Conservation (phyloP, 2,113 vertebrate species). For the Gymnobelideus leadbeateri region DNA sequence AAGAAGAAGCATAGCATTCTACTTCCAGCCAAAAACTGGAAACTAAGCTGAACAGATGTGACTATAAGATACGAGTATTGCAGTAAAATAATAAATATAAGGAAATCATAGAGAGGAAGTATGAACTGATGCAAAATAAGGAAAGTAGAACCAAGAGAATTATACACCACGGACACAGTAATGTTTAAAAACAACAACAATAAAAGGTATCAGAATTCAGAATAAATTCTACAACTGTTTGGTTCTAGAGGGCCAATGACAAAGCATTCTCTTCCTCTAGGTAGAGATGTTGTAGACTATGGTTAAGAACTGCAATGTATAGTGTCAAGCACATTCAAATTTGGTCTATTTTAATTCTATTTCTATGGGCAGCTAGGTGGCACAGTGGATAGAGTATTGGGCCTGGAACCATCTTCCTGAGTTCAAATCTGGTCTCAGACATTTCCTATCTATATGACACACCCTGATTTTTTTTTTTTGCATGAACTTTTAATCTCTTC, state of each 20-base stretch:
- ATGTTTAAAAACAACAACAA: neutral
- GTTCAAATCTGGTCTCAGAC: neutral
- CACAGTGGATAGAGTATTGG: neutral
- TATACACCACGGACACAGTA: neutral
- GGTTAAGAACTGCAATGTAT: neutral
- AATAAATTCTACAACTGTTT: neutral
- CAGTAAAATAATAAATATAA: neutral
- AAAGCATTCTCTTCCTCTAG: neutral
- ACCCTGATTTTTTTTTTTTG: neutral
- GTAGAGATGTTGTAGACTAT: neutral
- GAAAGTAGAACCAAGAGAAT: neutral
- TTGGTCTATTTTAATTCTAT: too few relatives aligned
- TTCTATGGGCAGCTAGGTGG: neutral
- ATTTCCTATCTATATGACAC: neutral
- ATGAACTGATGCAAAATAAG: neutral
- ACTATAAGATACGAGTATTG: neutral
- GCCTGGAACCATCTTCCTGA: neutral
- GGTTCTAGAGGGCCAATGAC: neutral
- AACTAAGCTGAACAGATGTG: neutral
- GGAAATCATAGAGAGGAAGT: neutral
- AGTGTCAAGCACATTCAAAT: neutral
- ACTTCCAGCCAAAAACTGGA: neutral
- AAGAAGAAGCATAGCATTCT: neutral
- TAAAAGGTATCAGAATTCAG: neutral
- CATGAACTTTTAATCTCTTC: slow-evolving; percentile 80